Evolutionary conservation across 2,888 invertebrate genomes (phyloP), one percentile per base, ranked within the genome.

Genomic region (Andricus quercusramuli): DNA sequence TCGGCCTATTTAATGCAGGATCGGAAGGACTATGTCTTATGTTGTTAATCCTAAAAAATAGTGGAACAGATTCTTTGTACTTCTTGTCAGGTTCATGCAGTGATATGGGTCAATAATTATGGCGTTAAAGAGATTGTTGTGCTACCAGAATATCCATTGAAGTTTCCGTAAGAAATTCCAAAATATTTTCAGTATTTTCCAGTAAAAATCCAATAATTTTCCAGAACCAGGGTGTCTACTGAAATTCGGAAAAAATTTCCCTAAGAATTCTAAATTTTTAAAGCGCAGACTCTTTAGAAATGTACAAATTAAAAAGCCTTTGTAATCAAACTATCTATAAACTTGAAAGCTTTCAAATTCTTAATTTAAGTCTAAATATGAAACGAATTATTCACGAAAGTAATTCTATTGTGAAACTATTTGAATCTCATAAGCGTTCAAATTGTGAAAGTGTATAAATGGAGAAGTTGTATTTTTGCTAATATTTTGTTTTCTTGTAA

Each of bases 1-100:
- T 92, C 20, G 92, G 91, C 85, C 92, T 91, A 82, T 93, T 92
- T 76, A 94, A 88, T 77, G 93, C 92, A 13, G 94, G 93, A 86
- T 94, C 94, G 78, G 94, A 94, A 2, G 94, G 94, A 86, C 94
- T 93, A 86, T 93, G 93, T 84, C 92, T 93, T 85, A 93, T 93
- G 85, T 90, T 93, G 90, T 92, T 94, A 88, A 93, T 93, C 92
- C 93, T 93, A 86, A 9, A 9, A 87, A 89, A 64, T 25, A 74
- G 2, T 56, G 11, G 32, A 20, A 32, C 15, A 20, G 20, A 70
- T 56, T 70, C 20, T 68, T 41, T 44, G 3, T 44, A 47, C 44
- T 51, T 70, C 25, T 25, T 62, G 22, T 15, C 15, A 62, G 25
- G 62, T 25, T 64, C 29, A 29, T 64, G 2, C 64, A 64, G 17